These are phyloP conservation scores for Eustalomyia histrio DNA, from an alignment of 2,888 invertebrate species.

Conservation along the genomic window DNA sequence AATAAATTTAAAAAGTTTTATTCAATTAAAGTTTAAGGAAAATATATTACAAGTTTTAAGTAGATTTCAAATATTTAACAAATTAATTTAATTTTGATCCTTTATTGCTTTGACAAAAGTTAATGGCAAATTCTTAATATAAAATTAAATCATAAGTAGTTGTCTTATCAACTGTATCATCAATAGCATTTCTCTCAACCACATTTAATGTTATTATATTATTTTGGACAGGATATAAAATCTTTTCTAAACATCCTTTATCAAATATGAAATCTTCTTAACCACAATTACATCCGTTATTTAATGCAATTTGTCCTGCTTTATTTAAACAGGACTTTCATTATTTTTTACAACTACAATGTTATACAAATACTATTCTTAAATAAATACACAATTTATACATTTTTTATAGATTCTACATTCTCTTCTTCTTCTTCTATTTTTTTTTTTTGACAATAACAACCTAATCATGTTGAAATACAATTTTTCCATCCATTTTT, in stretches of 20 bases:
- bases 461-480: conserved; percentile 58
- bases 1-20: too few relatives aligned
- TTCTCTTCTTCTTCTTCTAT: background rate
- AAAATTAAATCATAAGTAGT: too few relatives aligned
- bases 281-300: conserved; percentile 5
- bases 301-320: background rate
- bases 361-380: conserved; percentile 47
- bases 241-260: background rate
- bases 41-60: too few relatives aligned
- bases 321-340: background rate
- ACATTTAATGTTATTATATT: background rate
- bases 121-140: too few relatives aligned
- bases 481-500: too few relatives aligned
- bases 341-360: conserved; percentile 19
- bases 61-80: too few relatives aligned
- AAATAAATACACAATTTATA: conserved; percentile 45
- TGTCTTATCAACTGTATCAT: too few relatives aligned
- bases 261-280: background rate
- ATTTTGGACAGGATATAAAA: background rate
- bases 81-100: too few relatives aligned
- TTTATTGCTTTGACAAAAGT: too few relatives aligned
- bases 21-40: too few relatives aligned
- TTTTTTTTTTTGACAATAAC: conserved; percentile 46
- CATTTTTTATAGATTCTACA: conserved; percentile 2
- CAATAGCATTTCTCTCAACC: background rate